A percentile compares a stretch with the other conserved stretches of the same genome.
Evolutionary conservation across 1,140 invertebrate genomes (phyloP).

Genomic region (Scaptodrosophila lebanonensis): DNA sequence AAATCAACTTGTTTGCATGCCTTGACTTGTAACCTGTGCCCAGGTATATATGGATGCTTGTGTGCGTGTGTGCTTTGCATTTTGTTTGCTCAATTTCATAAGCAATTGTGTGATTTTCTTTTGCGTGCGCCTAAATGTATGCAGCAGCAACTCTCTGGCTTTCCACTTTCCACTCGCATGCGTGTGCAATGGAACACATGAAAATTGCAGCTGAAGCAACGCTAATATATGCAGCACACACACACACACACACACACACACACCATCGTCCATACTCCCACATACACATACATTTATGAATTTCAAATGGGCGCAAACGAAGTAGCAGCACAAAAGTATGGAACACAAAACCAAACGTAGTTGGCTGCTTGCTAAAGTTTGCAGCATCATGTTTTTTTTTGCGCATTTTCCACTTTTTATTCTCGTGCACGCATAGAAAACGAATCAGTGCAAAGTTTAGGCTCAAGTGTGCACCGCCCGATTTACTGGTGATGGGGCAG

Average conservation of each 20-base stretch:
- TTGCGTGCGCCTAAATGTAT: conserved; percentile 47
- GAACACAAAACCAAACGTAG: conserved; percentile 57
- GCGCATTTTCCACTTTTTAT: conserved; percentile 1
- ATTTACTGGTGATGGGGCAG: conserved; percentile 23
- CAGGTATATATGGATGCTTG: conserved; percentile 31
- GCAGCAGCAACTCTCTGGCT: conserved; percentile 27
- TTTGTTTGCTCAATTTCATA: conserved; percentile 73
- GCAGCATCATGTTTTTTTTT: not conserved
- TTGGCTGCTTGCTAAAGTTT: conserved; percentile 24
- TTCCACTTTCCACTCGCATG: no score
- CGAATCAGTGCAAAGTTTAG: conserved; percentile 38
- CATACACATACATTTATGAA: conserved; percentile 45
- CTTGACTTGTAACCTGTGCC: no score
- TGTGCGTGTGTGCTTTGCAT: conserved; percentile 35
- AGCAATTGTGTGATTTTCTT: conserved; percentile 56
- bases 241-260: conserved; percentile 12
- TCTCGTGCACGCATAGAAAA: conserved; percentile 8
- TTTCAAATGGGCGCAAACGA: conserved; percentile 68
- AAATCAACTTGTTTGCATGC: no score
- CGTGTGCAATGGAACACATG: no score
- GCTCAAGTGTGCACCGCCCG: conserved; percentile 26
- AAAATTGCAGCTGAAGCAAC: conserved; percentile 21
- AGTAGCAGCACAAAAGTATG: conserved; percentile 57
- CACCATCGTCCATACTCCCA: not conserved
- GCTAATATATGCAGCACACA: conserved; percentile 57